A percentile compares a stretch with the other conserved stretches of the same genome.
Evolutionary conservation across 2,113 vertebrate genomes (phyloP).

Genomic region (Gila orcuttii): DNA sequence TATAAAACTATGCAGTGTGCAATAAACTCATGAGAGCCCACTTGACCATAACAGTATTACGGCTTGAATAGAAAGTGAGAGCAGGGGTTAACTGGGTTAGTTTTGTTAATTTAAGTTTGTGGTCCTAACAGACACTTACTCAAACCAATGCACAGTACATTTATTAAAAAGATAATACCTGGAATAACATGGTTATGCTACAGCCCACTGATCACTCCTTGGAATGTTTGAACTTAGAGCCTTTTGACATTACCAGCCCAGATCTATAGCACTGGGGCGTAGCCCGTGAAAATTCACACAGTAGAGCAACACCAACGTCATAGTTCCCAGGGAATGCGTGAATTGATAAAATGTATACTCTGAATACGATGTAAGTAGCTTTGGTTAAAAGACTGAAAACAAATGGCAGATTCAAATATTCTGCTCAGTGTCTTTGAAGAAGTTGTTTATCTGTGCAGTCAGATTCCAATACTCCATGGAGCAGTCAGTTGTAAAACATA

Average conservation of each 20-base stretch:
- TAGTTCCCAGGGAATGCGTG: not conserved
- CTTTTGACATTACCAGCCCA: not conserved
- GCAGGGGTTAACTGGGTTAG: not conserved
- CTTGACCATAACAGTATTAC: not conserved
- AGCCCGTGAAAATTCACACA: not conserved
- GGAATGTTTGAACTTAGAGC: not conserved
- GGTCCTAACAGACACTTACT: not conserved
- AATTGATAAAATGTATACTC: not conserved
- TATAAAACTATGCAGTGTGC: not conserved
- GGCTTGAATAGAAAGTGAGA: not conserved
- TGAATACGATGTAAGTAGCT: not conserved
- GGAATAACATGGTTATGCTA: not conserved
- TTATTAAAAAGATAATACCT: slow-evolving; percentile 11
- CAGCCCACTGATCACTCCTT: not conserved
- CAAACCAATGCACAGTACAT: not conserved
- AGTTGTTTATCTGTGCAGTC: not conserved
- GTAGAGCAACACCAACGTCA: not conserved
- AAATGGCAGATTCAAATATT: not conserved
- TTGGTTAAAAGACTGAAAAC: not conserved
- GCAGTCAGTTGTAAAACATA: not conserved
- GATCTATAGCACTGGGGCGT: not conserved
- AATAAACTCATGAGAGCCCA: not conserved
- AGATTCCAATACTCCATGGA: not conserved
- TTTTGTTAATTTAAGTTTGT: not conserved
- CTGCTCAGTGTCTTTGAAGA: not conserved